Evolutionary conservation across 1,140 invertebrate genomes (phyloP).

Genomic region (Vanessa tameamea): DNA sequence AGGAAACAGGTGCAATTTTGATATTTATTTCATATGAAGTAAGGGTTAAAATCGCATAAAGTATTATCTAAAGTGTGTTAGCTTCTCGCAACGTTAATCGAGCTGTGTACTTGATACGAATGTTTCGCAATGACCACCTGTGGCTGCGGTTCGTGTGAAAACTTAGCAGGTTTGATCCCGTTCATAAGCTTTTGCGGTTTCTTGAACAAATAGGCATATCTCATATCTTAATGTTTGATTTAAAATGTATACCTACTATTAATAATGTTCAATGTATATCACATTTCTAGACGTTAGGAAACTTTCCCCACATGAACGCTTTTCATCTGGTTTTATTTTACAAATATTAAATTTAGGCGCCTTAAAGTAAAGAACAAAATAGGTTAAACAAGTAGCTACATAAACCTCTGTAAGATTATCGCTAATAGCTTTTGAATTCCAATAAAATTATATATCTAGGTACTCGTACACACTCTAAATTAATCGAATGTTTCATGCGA

Average conservation of each 20-base stretch:
- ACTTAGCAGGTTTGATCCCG: background rate
- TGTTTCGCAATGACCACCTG: slow-evolving; percentile 29
- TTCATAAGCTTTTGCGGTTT: slow-evolving; percentile 3
- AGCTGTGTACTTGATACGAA: slow-evolving; percentile 22
- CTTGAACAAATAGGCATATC: background rate
- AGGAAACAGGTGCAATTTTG: background rate
- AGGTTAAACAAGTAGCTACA: too few species aligned
- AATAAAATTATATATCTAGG: background rate
- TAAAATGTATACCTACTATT: too few species aligned
- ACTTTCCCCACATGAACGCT: too few species aligned
- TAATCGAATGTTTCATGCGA: background rate
- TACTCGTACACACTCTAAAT: background rate
- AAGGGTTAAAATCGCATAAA: background rate
- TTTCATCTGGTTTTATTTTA: too few species aligned
- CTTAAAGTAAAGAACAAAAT: too few species aligned
- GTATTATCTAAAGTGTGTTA: slow-evolving; percentile 14
- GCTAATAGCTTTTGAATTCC: background rate
- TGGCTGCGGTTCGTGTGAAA: slow-evolving; percentile 23
- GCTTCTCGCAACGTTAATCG: slow-evolving; percentile 23
- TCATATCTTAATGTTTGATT: background rate
- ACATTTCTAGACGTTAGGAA: too few species aligned
- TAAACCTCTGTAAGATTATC: background rate
- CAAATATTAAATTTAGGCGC: too few species aligned
- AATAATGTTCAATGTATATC: too few species aligned
- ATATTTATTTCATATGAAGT: background rate